Evolutionary conservation across 2,797 vertebrate genomes (phyloP).

Genomic region (Microctenopoma stevenorrisi): DNA sequence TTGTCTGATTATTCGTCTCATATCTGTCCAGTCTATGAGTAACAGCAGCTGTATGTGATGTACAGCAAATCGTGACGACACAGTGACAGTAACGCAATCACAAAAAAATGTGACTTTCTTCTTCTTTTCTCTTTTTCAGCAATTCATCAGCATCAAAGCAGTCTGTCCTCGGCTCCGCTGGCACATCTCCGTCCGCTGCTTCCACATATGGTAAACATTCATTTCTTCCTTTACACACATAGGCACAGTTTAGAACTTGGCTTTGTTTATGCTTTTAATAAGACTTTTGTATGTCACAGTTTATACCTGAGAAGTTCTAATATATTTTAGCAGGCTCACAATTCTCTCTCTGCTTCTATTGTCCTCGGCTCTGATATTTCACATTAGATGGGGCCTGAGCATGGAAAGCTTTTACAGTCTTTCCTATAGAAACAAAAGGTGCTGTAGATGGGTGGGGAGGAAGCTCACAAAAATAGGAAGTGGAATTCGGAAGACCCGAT

Average conservation of each 20-base stretch:
- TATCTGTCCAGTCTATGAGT: conserved; percentile 16
- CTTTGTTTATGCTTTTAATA: not conserved
- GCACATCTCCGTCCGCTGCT: conserved; percentile 43
- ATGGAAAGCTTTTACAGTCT: conserved; percentile 30
- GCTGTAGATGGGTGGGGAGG: conserved; percentile 68
- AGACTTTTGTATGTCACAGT: not conserved
- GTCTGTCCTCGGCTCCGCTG: conserved; percentile 54
- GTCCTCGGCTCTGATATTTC: conserved; percentile 33
- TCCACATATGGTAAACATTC: conserved; percentile 69
- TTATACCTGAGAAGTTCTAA: conserved; percentile 14
- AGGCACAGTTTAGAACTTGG: not conserved
- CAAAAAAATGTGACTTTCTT: not conserved
- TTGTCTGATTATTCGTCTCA: conserved; percentile 35
- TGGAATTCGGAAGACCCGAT: conserved; percentile 72
- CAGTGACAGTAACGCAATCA: conserved; percentile 11
- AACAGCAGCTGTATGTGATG: conserved; percentile 40
- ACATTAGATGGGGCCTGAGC: conserved; percentile 10
- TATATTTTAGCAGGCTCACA: conserved; percentile 50
- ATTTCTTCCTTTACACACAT: conserved; percentile 9
- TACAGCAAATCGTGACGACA: conserved; percentile 18
- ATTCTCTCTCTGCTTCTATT: conserved; percentile 47
- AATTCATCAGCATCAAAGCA: conserved; percentile 54
- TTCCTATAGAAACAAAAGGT: conserved; percentile 39
- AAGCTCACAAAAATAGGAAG: conserved; percentile 75
- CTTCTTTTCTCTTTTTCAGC: conserved; percentile 59